Percentiles rank a stretch among this genome's conserved stretches.
phyloP scores from a whole-genome alignment of 92 coral and sea anemone genomes.

The Heliopora coerulea region DNA sequence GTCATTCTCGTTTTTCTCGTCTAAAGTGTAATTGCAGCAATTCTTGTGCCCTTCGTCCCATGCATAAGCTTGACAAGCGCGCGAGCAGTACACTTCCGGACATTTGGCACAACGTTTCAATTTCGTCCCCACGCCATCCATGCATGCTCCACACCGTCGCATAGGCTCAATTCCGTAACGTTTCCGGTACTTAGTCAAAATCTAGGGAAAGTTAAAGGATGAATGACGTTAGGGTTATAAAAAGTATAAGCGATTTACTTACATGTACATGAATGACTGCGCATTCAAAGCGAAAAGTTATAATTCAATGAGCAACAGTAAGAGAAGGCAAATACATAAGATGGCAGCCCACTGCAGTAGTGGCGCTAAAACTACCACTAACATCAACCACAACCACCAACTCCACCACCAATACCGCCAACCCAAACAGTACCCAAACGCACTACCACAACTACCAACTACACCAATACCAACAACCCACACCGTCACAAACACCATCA shows the following conservation, averaged over 20 bases:
- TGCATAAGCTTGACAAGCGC: slow-evolving; percentile 76
- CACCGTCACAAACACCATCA: not conserved
- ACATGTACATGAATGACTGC: no score
- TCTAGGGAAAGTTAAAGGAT: slow-evolving; percentile 41
- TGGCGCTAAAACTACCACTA: not conserved
- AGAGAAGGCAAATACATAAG: no score
- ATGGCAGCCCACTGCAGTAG: no score
- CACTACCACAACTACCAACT: no score
- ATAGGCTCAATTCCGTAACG: slow-evolving; percentile 75
- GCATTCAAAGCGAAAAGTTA: no score
- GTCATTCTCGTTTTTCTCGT: slow-evolving; percentile 10
- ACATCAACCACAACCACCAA: not conserved
- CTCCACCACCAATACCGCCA: no score
- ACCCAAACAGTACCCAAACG: no score
- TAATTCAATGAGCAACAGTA: no score
- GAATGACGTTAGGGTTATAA: no score
- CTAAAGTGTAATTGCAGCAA: slow-evolving; percentile 54
- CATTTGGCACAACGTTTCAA: slow-evolving; percentile 94
- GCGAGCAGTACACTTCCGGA: slow-evolving; percentile 83
- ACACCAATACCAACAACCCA: not conserved
- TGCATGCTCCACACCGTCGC: slow-evolving; percentile 92
- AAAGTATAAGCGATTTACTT: no score
- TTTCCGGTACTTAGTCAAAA: slow-evolving; percentile 74
- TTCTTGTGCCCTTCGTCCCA: slow-evolving; percentile 95
- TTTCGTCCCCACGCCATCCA: slow-evolving; percentile 94